Evolutionary conservation across 2,797 vertebrate genomes (phyloP).

Genomic region (Notamacropus eugenii): DNA sequence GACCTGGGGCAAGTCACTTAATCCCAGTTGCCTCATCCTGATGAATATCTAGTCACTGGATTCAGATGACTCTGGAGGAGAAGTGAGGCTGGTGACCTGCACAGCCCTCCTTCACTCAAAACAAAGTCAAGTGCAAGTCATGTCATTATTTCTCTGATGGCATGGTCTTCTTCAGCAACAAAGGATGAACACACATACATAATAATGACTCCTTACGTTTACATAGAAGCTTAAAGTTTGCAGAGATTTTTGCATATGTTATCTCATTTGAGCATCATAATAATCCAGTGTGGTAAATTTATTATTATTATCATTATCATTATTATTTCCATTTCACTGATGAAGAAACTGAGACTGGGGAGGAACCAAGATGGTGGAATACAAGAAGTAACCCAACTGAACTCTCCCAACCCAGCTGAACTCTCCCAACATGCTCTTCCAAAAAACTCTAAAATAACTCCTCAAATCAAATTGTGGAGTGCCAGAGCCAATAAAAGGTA

Average conservation of each 20-base stretch:
- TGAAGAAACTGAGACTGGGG: neutral
- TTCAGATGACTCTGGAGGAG: too few species aligned
- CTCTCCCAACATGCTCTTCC: neutral
- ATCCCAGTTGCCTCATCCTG: too few species aligned
- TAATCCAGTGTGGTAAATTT: neutral
- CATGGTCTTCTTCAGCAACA: too few species aligned
- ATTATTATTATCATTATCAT: too few species aligned
- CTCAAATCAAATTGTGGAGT: neutral
- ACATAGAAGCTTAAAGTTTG: neutral
- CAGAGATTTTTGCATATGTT: neutral
- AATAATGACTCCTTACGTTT: neutral
- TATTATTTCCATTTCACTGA: neutral
- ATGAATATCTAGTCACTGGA: too few species aligned
- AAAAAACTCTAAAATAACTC: neutral
- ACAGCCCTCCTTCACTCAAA: too few species aligned
- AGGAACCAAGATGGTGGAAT: neutral
- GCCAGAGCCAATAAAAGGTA: neutral
- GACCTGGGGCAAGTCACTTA: too few species aligned
- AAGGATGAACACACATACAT: too few species aligned
- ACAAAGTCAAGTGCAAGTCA: too few species aligned
- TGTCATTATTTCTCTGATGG: too few species aligned
- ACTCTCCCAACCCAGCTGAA: neutral
- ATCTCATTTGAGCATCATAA: neutral
- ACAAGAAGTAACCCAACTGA: neutral
- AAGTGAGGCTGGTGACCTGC: too few species aligned